Evolutionary conservation across 2,888 invertebrate genomes (phyloP), one percentile per base, ranked within the genome.

Genomic region (Macroteleia sp.): DNA sequence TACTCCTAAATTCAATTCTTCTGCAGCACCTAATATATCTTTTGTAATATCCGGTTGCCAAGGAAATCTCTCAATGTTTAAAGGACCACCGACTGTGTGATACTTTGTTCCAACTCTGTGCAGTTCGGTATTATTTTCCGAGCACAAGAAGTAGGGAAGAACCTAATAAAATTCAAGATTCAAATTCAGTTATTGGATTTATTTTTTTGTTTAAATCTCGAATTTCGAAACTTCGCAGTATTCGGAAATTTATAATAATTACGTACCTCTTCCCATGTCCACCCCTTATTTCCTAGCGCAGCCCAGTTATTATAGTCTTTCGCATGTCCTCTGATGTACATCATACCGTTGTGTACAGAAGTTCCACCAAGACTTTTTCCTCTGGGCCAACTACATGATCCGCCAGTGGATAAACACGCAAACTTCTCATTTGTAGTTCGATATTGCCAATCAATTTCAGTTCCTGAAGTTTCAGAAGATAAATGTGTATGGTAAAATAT

Each of bases 261-360:
- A 8, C 73, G 78, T 54, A 88, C 90, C 42, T 96, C 95, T n/a
- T 93, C 92, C 94, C 95, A 96, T 3, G 94, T 93, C 96, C 96
- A 96, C n/a, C 95, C 96, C 0, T 91, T 86, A 32, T 96, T 96
- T 0, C 96, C 96, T 74, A 94, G 93, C 10, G 92, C 92, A 2
- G 93, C 95, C 96, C 96, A 96, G 6, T 93, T 93, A 86, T 96
- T 94, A 90, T 95, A 96, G 91, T 96, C 96, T 1, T 92, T 93
- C 0, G 95, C 93, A 82, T 95, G 94, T 0, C 96, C 96, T 17
- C 96, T 92, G 90, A 95, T 94, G 89, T 96, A 96, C 94, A 95
- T 96, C 96, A 97, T 97, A 0, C 96, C 96, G 87, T 97, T 96
- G 57, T 95, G 93, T 0, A 94, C 95, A 44, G 94, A 93, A 81